Percentiles rank a stretch among this genome's conserved stretches.
phyloP scores from a whole-genome alignment of 2,888 invertebrate genomes.

The Drymonia ruficornis region DNA sequence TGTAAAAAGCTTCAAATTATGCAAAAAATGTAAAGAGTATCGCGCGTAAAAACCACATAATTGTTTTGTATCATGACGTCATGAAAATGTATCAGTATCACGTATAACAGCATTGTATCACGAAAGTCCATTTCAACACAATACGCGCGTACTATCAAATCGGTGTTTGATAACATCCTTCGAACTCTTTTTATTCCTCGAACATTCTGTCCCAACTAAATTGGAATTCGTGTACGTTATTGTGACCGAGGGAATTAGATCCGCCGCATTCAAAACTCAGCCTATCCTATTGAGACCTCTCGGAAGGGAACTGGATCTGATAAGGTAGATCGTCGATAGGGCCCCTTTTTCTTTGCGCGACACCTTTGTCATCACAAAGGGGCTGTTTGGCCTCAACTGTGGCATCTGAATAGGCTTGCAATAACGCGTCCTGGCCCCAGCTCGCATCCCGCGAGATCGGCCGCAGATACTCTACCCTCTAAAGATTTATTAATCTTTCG shows the following conservation, averaged over 20 bases:
- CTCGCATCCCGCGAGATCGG: slow-evolving; percentile 82
- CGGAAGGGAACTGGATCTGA: slow-evolving; percentile 83
- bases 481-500: slow-evolving; percentile 84
- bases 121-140: slow-evolving; percentile 48
- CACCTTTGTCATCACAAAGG: slow-evolving; percentile 84
- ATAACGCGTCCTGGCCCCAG: slow-evolving; percentile 79
- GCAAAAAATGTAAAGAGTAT: not conserved
- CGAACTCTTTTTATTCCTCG: slow-evolving; percentile 58
- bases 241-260: slow-evolving; percentile 80
- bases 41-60: slow-evolving; percentile 3
- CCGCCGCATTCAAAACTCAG: slow-evolving; percentile 77
- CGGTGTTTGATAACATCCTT: slow-evolving; percentile 61
- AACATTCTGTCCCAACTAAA: slow-evolving; percentile 66
- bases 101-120: slow-evolving; percentile 44
- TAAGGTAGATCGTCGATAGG: slow-evolving; percentile 83
- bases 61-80: slow-evolving; percentile 23
- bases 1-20: not conserved
- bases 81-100: slow-evolving; percentile 33
- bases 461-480: slow-evolving; percentile 78
- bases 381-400: slow-evolving; percentile 80
- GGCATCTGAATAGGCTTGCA: slow-evolving; percentile 84
- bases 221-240: slow-evolving; percentile 75
- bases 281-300: slow-evolving; percentile 82
- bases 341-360: slow-evolving; percentile 83
- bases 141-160: slow-evolving; percentile 50